Conservation (phyloP, 2,113 vertebrate genomes). For the Leptosomus discolor region DNA sequence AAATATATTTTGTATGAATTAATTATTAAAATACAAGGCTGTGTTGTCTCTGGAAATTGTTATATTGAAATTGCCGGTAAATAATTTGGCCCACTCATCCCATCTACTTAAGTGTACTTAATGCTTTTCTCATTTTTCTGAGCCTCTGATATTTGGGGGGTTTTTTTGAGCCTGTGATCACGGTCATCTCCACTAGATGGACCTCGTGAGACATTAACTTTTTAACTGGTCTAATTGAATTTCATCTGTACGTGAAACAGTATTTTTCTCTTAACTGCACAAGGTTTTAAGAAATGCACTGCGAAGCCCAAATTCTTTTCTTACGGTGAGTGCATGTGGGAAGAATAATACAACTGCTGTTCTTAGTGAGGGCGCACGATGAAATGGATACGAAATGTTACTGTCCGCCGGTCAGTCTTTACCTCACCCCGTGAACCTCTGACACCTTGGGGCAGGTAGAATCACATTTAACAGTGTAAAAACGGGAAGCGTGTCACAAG, state of each 20-base stretch:
- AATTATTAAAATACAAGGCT: neutral
- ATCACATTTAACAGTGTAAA: neutral
- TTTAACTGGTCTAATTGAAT: neutral
- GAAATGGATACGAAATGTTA: neutral
- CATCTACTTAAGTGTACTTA: rapidly evolving
- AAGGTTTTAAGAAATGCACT: neutral
- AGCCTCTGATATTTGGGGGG: neutral
- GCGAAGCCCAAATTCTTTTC: neutral
- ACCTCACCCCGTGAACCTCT: neutral
- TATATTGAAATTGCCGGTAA: neutral
- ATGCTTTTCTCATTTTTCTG: neutral
- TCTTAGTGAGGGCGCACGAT: neutral
- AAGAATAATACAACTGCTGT: neutral
- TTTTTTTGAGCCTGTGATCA: neutral
- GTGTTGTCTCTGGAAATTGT: neutral
- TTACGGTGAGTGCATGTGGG: neutral
- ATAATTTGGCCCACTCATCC: neutral
- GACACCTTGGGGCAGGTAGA: neutral
- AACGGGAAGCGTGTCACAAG: neutral
- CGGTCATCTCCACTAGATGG: conserved; percentile 63
- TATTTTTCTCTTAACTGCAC: neutral
- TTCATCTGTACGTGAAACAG: neutral
- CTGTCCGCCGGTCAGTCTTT: neutral
- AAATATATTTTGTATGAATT: neutral
- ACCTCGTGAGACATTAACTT: neutral